phyloP scores from a whole-genome alignment of 2,797 vertebrate genomes.

The Karalla daura region DNA sequence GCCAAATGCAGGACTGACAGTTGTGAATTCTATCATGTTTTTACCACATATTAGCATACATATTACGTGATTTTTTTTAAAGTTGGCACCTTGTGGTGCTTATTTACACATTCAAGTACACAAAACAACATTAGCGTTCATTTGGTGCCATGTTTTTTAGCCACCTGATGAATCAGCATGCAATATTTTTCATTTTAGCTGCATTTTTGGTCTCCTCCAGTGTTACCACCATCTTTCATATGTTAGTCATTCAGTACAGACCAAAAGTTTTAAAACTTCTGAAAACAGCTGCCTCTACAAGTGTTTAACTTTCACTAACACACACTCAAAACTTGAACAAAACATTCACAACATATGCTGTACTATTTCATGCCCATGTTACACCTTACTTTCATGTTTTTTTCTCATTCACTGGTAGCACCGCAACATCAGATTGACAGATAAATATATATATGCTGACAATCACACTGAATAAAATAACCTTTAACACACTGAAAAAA shows the following conservation, averaged over 20 bases:
- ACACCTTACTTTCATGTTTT: too few species aligned
- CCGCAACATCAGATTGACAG: too few species aligned
- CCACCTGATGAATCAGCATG: background rate
- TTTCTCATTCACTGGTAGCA: too few species aligned
- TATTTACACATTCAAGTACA: background rate
- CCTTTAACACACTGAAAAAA: constrained; percentile 11
- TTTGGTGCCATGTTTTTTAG: background rate
- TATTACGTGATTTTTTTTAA: background rate
- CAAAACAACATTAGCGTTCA: background rate
- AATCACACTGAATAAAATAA: background rate
- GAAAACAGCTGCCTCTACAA: background rate
- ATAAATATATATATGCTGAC: background rate
- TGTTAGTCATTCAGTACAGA: background rate
- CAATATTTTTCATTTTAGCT: background rate
- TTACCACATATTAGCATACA: background rate
- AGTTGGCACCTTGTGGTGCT: background rate
- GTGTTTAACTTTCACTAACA: too few species aligned
- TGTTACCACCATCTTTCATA: too few species aligned
- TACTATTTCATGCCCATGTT: too few species aligned
- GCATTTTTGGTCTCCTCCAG: too few species aligned
- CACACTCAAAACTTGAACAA: background rate
- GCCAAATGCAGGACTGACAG: background rate
- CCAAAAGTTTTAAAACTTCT: background rate
- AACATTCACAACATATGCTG: too few species aligned
- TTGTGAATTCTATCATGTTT: background rate